These are phyloP conservation scores for Pygoscelis adeliae DNA, from an alignment of 2,113 vertebrate species.

Conservation along the genomic window DNA sequence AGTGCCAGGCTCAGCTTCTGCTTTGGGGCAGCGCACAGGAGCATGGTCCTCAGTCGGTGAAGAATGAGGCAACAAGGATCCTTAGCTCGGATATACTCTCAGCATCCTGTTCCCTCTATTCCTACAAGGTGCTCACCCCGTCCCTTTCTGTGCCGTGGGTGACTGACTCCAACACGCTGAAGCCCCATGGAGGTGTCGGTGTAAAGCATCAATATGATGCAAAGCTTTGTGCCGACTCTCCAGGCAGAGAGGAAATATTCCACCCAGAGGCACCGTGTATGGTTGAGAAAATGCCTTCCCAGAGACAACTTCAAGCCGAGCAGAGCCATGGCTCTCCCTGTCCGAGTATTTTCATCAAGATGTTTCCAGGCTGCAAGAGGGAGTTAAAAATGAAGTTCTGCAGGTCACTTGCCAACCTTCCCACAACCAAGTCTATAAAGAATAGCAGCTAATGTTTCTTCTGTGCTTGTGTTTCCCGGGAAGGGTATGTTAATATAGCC, in stretches of 20 bases:
- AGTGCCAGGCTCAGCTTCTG: not conserved
- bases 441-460: not conserved
- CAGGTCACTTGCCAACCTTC: not conserved
- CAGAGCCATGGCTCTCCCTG: not conserved
- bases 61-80: not conserved
- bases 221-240: not conserved
- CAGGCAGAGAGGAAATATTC: not conserved
- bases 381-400: not conserved
- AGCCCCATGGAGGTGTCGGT: not conserved
- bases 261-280: fast-evolving
- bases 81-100: not conserved
- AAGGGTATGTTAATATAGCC: slow-evolving; percentile 2
- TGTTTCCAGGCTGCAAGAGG: not conserved
- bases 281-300: not conserved
- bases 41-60: not conserved
- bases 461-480: not conserved
- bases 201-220: not conserved
- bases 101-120: fast-evolving
- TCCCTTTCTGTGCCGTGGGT: not conserved
- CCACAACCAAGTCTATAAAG: not conserved
- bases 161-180: fast-evolving
- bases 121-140: not conserved
- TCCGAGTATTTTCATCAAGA: fast-evolving
- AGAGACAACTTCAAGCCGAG: not conserved
- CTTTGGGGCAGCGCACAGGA: not conserved